phyloP scores from a whole-genome alignment of 2,888 invertebrate species.

The Bruchidius siliquastri region DNA sequence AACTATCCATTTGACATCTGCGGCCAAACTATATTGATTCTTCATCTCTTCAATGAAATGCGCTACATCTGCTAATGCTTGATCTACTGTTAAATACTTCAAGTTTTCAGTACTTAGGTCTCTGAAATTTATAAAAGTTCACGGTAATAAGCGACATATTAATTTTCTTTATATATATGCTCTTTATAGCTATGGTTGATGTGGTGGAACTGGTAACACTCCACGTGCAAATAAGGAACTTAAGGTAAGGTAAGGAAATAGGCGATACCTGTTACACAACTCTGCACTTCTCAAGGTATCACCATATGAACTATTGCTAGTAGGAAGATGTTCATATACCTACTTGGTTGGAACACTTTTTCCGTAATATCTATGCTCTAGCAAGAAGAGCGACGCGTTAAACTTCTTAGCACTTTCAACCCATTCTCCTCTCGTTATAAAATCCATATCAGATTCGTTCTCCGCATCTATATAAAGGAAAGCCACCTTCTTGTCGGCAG shows the following conservation, averaged over 20 bases:
- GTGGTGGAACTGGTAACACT: no score
- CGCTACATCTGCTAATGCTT: constrained; percentile 80
- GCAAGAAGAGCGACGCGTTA: constrained; percentile 10
- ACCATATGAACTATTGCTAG: no score
- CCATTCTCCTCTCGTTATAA: constrained; percentile 11
- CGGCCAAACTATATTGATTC: constrained; percentile 52
- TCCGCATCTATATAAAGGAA: constrained; percentile 15
- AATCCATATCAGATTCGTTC: constrained; percentile 2
- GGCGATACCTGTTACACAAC: no score
- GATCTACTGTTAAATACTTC: constrained; percentile 68
- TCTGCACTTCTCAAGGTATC: no score
- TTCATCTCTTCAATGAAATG: constrained; percentile 72
- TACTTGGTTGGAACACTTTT: constrained; percentile 11
- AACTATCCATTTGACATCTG: constrained; percentile 71
- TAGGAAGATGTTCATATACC: no score
- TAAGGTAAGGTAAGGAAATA: no score
- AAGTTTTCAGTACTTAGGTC: constrained; percentile 68
- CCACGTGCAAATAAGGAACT: no score
- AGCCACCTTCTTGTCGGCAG: constrained; percentile 4
- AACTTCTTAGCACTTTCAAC: constrained; percentile 10
- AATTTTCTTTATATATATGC: no score
- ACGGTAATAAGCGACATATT: no score
- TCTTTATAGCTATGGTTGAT: no score
- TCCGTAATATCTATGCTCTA: constrained; percentile 17
- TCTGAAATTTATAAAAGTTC: constrained; percentile 50